Evolutionary conservation across 2,797 vertebrate genomes (phyloP).

Genomic region (Lindbergichthys nudifrons): DNA sequence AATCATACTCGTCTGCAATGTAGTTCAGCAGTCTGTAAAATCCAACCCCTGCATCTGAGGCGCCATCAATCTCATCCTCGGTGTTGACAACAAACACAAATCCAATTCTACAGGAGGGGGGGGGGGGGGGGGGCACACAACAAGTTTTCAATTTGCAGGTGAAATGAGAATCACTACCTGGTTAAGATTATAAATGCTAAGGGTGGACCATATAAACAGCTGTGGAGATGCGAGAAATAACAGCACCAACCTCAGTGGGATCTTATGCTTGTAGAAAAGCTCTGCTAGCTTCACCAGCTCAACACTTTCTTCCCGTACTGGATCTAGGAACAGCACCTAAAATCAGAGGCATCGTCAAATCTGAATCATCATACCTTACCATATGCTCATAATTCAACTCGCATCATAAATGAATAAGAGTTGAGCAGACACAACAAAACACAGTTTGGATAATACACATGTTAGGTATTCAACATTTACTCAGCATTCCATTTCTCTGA

Average conservation of each 20-base stretch:
- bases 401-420: neutral
- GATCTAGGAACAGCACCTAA: conserved; percentile 90
- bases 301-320: conserved; percentile 86
- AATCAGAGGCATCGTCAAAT: conserved; percentile 18
- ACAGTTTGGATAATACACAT: conserved; percentile 11
- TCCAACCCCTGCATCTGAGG: conserved; percentile 89
- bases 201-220: conserved; percentile 42
- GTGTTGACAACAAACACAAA: conserved; percentile 94
- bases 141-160: conserved; percentile 74
- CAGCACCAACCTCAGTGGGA: conserved; percentile 90
- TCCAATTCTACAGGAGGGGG: conserved; percentile 88
- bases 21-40: conserved; percentile 94
- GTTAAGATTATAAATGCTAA: conserved; percentile 69
- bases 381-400: neutral
- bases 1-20: conserved; percentile 89
- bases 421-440: conserved; percentile 1
- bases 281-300: conserved; percentile 92
- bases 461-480: conserved; percentile 7
- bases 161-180: conserved; percentile 65
- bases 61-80: conserved; percentile 89
- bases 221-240: conserved; percentile 35
- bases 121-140: conserved; percentile 51
- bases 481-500: neutral
- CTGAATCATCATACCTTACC: neutral
- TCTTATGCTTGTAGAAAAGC: conserved; percentile 91